Percentiles rank a stretch among this genome's conserved stretches.
phyloP scores from a whole-genome alignment of 2,113 vertebrate genomes.

The Dicentrarchus labrax region DNA sequence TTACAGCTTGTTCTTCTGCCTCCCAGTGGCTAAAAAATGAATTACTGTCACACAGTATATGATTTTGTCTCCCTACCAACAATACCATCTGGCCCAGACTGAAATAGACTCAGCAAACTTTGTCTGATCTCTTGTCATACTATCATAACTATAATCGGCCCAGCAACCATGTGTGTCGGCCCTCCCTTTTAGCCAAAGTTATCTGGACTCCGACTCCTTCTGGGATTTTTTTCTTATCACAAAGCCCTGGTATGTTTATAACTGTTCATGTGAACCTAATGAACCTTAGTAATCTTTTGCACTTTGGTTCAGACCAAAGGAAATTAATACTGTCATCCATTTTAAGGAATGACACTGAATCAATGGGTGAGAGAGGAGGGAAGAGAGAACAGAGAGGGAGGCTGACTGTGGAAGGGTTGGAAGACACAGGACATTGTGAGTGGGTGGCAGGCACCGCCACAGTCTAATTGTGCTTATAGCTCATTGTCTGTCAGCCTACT shows the following conservation, averaged over 20 bases:
- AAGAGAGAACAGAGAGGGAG: slow-evolving; percentile 19
- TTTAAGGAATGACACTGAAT: slow-evolving; percentile 12
- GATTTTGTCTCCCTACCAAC: background rate
- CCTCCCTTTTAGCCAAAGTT: background rate
- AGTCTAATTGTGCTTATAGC: slow-evolving; percentile 63
- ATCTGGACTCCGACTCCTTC: background rate
- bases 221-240: background rate
- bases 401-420: slow-evolving; percentile 8
- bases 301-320: slow-evolving; percentile 9
- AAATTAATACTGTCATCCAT: slow-evolving; percentile 36
- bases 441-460: slow-evolving; percentile 62
- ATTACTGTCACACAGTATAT: background rate
- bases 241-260: background rate
- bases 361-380: slow-evolving; percentile 25
- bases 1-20: background rate
- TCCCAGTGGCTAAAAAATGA: background rate
- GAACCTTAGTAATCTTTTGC: slow-evolving; percentile 18
- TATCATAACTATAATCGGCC: background rate
- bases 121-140: background rate
- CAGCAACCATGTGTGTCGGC: background rate
- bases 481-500: slow-evolving; percentile 66
- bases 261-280: background rate
- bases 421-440: slow-evolving; percentile 39
- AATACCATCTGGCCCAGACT: background rate
- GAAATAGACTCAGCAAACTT: slow-evolving; percentile 2